phyloP scores from a whole-genome alignment of 2,888 invertebrate genomes.

The Zaprionus obscuricornis region DNA sequence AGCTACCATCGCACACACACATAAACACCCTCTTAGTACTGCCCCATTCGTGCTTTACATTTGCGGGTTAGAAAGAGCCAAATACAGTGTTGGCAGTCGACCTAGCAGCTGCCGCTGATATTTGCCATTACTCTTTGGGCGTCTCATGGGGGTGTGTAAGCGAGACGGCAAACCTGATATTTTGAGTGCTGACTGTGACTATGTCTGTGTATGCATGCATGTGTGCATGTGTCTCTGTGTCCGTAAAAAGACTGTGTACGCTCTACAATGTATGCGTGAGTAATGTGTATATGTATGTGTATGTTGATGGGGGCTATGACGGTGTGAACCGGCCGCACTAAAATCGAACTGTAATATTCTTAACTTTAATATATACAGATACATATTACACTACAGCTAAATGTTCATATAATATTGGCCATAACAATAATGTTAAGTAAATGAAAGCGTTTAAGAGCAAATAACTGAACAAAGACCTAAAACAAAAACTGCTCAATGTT shows the following conservation, averaged over 20 bases:
- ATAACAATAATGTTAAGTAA: background rate
- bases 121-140: slow-evolving; percentile 38
- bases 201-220: slow-evolving; percentile 25
- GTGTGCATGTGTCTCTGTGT: background rate
- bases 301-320: slow-evolving; percentile 57
- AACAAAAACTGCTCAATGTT: background rate
- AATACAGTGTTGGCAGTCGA: slow-evolving; percentile 43
- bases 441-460: slow-evolving; percentile 1
- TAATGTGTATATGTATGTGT: slow-evolving; percentile 22
- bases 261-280: too few species aligned
- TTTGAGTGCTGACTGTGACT: slow-evolving; percentile 17
- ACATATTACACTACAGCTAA: too few species aligned
- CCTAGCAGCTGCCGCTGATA: slow-evolving; percentile 47
- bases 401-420: slow-evolving; percentile 18
- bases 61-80: slow-evolving; percentile 53
- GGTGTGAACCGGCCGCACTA: slow-evolving; percentile 62
- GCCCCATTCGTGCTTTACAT: slow-evolving; percentile 59
- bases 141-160: slow-evolving; percentile 44
- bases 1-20: slow-evolving; percentile 46
- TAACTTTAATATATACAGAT: slow-evolving; percentile 4
- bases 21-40: slow-evolving; percentile 54
- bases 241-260: slow-evolving; percentile 4
- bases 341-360: slow-evolving; percentile 45
- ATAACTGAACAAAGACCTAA: background rate
- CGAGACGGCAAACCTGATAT: slow-evolving; percentile 48